Conservation (phyloP, 2,113 vertebrate species). For the Cariama cristata region DNA sequence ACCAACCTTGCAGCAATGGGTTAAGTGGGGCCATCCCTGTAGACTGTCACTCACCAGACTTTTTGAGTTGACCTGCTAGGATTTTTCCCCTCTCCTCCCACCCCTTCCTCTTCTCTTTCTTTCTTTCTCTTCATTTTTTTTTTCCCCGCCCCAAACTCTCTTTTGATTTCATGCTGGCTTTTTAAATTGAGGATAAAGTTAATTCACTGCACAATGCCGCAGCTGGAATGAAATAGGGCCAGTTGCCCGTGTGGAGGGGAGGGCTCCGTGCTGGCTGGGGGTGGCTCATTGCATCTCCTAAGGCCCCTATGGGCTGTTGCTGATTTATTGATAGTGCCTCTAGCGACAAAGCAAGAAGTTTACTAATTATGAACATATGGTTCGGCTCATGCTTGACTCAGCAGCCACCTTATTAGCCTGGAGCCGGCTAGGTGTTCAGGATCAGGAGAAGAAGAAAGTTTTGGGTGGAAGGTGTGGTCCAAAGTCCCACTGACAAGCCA, state of each 20-base stretch:
- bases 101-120: conserved; percentile 52
- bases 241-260: conserved; percentile 59
- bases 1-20: conserved; percentile 53
- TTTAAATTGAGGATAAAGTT: conserved; percentile 87
- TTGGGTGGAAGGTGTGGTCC: conserved; percentile 79
- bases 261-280: conserved; percentile 51
- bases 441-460: conserved; percentile 72
- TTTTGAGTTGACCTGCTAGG: conserved; percentile 64
- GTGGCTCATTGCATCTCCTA: conserved; percentile 71
- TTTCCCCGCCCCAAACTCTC: conserved; percentile 28
- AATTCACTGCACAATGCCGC: conserved; percentile 80
- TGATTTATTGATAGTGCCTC: conserved; percentile 73
- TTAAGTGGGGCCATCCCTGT: conserved; percentile 56
- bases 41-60: conserved; percentile 58
- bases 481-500: conserved; percentile 80
- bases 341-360: conserved; percentile 77
- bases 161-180: conserved; percentile 86
- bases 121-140: conserved; percentile 62
- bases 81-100: conserved; percentile 25
- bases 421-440: conserved; percentile 75
- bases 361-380: conserved; percentile 86
- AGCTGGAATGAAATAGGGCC: conserved; percentile 81
- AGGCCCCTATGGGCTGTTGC: conserved; percentile 68
- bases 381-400: conserved; percentile 68
- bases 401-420: conserved; percentile 80